Conservation (phyloP, 2,888 invertebrate genomes). For the Agrotis puta region DNA sequence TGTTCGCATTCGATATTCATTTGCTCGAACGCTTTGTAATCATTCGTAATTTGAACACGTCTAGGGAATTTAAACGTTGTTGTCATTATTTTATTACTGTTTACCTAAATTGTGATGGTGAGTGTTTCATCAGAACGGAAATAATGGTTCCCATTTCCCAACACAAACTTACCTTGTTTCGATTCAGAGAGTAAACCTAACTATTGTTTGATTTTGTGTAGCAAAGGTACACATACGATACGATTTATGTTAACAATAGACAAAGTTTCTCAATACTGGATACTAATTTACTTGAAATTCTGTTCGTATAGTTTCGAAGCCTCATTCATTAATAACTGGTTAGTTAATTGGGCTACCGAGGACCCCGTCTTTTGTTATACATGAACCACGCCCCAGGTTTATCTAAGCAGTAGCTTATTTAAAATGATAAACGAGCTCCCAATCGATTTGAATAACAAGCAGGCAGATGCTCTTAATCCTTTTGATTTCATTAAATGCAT, state of each 20-base stretch:
- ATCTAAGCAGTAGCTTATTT: slow-evolving; percentile 91
- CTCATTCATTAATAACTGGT: slow-evolving; percentile 83
- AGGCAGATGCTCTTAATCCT: slow-evolving; percentile 91
- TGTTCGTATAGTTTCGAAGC: slow-evolving; percentile 69
- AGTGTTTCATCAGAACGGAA: slow-evolving; percentile 66
- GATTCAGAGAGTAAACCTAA: slow-evolving; percentile 33
- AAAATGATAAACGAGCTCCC: slow-evolving; percentile 90
- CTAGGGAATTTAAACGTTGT: slow-evolving; percentile 77
- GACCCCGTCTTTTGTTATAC: slow-evolving; percentile 86
- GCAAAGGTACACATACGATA: slow-evolving; percentile 32
- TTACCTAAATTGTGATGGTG: slow-evolving; percentile 69
- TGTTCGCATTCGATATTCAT: slow-evolving; percentile 85
- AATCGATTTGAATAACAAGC: slow-evolving; percentile 91
- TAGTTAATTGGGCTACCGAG: slow-evolving; percentile 87
- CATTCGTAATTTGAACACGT: slow-evolving; percentile 78
- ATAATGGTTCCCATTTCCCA: slow-evolving; percentile 67
- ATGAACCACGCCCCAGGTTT: slow-evolving; percentile 88
- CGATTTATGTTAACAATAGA: slow-evolving; percentile 38
- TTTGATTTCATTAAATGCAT: slow-evolving; percentile 91
- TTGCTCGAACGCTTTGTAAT: slow-evolving; percentile 82
- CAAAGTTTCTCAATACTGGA: slow-evolving; percentile 64
- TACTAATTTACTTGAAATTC: slow-evolving; percentile 65
- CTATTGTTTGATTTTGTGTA: slow-evolving; percentile 56
- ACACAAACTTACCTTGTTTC: slow-evolving; percentile 45
- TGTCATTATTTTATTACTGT: slow-evolving; percentile 74